Evolutionary conservation across 2,113 vertebrate genomes (phyloP).

Genomic region (Willisornis vidua): DNA sequence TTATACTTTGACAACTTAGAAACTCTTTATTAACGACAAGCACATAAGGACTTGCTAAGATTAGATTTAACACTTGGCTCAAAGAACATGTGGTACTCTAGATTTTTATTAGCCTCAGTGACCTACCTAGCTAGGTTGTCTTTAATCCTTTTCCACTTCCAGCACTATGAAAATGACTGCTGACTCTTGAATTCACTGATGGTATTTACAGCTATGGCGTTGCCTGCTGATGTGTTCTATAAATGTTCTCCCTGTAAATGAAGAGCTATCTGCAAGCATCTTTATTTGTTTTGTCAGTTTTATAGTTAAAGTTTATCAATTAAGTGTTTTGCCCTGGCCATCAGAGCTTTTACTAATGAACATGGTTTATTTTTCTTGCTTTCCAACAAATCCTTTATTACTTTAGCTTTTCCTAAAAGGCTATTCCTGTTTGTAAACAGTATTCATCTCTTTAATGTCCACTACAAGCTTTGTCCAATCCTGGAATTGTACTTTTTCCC

Average conservation of each 20-base stretch:
- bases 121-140: background rate
- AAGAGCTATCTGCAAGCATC: background rate
- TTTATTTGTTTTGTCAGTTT: background rate
- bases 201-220: background rate
- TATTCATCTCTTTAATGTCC: background rate
- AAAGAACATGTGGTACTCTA: background rate
- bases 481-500: background rate
- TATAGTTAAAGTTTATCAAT: background rate
- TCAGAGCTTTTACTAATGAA: background rate
- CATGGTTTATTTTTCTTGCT: background rate
- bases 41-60: background rate
- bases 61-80: background rate
- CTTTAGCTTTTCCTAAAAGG: background rate
- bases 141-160: background rate
- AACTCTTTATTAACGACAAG: background rate
- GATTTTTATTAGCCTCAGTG: background rate
- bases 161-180: background rate
- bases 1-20: background rate
- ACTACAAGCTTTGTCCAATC: background rate
- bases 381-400: background rate
- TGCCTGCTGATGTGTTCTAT: accelerated
- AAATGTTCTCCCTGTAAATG: background rate
- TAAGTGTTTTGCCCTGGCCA: background rate
- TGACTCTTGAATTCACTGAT: background rate
- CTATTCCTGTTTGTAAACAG: background rate